Evolutionary conservation across 2,113 vertebrate species (phyloP).

Genomic region (Leptocoma aspasia): DNA sequence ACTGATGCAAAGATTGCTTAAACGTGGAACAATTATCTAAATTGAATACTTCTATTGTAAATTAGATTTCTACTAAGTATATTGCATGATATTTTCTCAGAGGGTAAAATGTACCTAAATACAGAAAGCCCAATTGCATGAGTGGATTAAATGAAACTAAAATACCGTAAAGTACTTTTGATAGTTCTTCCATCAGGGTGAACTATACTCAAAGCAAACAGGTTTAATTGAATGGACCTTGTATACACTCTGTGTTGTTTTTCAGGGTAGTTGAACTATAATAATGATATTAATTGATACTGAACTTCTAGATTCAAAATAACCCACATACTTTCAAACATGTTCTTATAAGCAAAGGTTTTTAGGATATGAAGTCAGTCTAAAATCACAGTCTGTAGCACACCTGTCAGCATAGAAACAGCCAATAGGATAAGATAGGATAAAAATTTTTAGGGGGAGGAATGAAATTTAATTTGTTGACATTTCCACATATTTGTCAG

Average conservation of each 20-base stretch:
- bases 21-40: not conserved
- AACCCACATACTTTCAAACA: not conserved
- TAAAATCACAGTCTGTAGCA: not conserved
- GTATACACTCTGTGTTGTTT: not conserved
- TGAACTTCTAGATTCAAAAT: not conserved
- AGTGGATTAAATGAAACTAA: not conserved
- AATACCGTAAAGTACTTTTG: not conserved
- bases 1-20: not conserved
- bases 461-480: not conserved
- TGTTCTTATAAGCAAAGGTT: not conserved
- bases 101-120: not conserved
- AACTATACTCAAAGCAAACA: not conserved
- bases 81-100: not conserved
- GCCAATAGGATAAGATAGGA: not conserved
- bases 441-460: not conserved
- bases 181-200: not conserved
- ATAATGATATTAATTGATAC: not conserved
- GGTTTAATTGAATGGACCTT: not conserved
- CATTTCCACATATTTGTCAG: not conserved
- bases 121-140: not conserved
- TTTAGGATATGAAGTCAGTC: not conserved
- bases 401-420: not conserved
- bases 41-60: not conserved
- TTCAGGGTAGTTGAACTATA: not conserved
- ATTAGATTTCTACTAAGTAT: not conserved